Base-by-base conservation (phyloP, 2,797 vertebrate genomes). In the Sebastolobus altivelis region DNA sequence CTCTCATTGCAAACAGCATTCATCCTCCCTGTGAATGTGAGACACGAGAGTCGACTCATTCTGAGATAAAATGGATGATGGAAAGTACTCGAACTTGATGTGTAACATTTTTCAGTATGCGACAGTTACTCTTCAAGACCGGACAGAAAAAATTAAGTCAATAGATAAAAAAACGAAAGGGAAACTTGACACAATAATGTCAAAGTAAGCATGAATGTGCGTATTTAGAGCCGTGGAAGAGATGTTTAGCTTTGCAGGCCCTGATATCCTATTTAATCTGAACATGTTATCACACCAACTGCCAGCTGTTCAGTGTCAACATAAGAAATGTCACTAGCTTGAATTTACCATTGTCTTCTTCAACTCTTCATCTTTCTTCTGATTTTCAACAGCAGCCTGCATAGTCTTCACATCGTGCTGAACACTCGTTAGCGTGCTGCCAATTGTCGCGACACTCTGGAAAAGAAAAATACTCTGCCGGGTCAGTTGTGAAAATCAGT, bases 361-460 rank as follows among this genome's bases (percentile, higher is more conserved):
- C 46, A 83, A 60, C 20, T 95, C 95, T 6, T 96, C 85, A 56
- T 94, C 94, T 91, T 96, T 97, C 94, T 94, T 97, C 91, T 97
- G 95, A 67, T 94, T 96, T 73, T 99, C 98, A 29, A 98, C 87
- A 43, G 94, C 92, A 52, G 96, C 89, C 92, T 98, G 97, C 80
- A 99, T 95, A 2, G 96, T 96, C 86, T 97, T 97, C 85, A 99
- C 96, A 78, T 99, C 97, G 37, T 99, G 97, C 82, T 97, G 97
- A 72, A 99, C 97, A 25, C 97, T 99, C 68, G 97, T 99, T 82
- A 99, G 94, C 1, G 97, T 98, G 94, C 97, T 99, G 38, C 98
- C 98, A 82, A 99, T 97, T 37, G 97, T 97, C 5, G 98, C 98
- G 33, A 99, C 97, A 66, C 97, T 99, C 98, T 99, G 90, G 38